Evolutionary conservation across 2,797 vertebrate species (phyloP), one percentile per base, ranked within the genome.

Genomic region (Microtus agrestis): DNA sequence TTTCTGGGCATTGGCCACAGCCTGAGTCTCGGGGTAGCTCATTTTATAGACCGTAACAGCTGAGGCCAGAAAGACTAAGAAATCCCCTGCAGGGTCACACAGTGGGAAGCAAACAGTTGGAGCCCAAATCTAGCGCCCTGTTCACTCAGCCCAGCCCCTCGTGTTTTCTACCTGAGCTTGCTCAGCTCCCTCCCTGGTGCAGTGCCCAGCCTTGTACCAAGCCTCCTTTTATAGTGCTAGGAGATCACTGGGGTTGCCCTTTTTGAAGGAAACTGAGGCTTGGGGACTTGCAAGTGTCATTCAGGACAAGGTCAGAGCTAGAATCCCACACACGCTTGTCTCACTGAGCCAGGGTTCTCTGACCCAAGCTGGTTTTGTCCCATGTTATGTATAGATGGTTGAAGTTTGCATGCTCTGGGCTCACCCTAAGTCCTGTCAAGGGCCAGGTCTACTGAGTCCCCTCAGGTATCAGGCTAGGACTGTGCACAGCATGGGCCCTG

Each of bases 301-400:
- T 85, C 9, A 37, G 56, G 51, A 25, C 13, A 14, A 37, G 40
- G 15, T 54, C 54, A 46, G 51, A 71, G n/a, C 10, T 31, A 48
- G 13, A 13, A 2, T 54, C 61, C n/a, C 74, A 29, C 25, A 11
- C 0, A 23, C 21, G 2, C 67, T 40, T 43, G 43, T 40, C 51
- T 46, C 67, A 7, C 5, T 5, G n/a, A 27, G 46, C 48, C 31
- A 2, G 0, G 29, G 34, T 2, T n/a, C 19, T 48, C 77, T 17
- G 48, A 78, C 21, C 4, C 10, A 0, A 21, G 48, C 61, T 7
- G 37, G 0, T 43, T 29, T 23, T 11, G 69, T 59, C 78, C 40
- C 1, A 0, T 23, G 46, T 25, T 14, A 1, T 2, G 0, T 34
- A 23, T 7, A 40, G 12, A 23, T 51, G 34, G 40, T 23, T 54